Conservation (phyloP, 2,888 invertebrate species). For the Mechanitis mazaeus region DNA sequence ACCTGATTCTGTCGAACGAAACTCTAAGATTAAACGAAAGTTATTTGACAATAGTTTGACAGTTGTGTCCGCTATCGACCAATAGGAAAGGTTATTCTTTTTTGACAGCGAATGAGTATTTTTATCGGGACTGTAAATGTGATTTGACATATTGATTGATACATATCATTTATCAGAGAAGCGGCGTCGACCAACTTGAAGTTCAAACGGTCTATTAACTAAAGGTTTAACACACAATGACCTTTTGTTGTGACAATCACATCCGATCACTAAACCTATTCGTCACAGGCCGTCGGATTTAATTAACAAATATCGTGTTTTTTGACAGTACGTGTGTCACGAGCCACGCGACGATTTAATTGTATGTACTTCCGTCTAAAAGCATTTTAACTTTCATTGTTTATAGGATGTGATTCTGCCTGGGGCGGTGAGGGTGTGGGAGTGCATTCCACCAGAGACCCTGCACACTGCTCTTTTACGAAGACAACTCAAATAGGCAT, state of each 20-base stretch:
- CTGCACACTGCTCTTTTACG: too few species aligned
- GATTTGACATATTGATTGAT: background rate
- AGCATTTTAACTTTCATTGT: slow-evolving; percentile 33
- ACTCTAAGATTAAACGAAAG: too few species aligned
- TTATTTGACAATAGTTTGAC: background rate
- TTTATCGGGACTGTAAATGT: background rate
- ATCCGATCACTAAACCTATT: slow-evolving; percentile 6
- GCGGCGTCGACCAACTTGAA: too few species aligned
- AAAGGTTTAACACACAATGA: slow-evolving; percentile 1
- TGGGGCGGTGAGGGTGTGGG: too few species aligned
- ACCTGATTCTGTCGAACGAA: too few species aligned
- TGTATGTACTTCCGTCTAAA: slow-evolving; percentile 34
- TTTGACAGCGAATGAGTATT: too few species aligned
- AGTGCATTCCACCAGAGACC: too few species aligned
- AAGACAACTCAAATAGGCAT: too few species aligned
- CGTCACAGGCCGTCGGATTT: background rate
- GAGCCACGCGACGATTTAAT: slow-evolving; percentile 31
- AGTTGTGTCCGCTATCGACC: too few species aligned
- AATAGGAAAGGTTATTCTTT: too few species aligned
- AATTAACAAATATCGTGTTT: slow-evolving; percentile 1
- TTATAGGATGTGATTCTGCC: slow-evolving; percentile 5
- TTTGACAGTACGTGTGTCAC: slow-evolving; percentile 17
- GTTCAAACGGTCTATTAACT: background rate
- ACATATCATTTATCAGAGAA: too few species aligned
- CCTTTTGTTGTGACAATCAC: background rate